Evolutionary conservation across 1,140 invertebrate species (phyloP), one percentile per base, ranked within the genome.

Genomic region (Drosophila ananassae): DNA sequence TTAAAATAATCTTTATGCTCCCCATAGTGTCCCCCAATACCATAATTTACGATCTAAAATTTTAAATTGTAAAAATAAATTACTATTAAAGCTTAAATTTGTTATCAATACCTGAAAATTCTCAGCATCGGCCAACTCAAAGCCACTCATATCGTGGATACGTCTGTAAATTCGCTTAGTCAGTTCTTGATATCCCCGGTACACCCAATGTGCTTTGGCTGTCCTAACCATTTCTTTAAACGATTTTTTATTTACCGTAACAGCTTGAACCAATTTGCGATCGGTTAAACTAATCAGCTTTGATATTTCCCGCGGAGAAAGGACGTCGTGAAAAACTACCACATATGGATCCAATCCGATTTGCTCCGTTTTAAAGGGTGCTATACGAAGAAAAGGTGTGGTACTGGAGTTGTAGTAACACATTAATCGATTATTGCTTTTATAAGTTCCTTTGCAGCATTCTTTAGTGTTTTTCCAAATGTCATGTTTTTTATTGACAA

Each of bases 331-430:
- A 92, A 96, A 99, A 7, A 99, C 93, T 28, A 97, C 94, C 73
- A 99, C 95, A 58, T 95, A 94, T 0, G 98, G 99, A 25, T 96
- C 94, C 5, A 96, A 91, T 90, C 96, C 96, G 13, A 96, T 93
- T 74, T 97, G 94, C 92, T 99, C 99, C 90, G 97, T 95, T 92
- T 99, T 99, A 50, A 98, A 94, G 0, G 97, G 98, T 0, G 95
- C 96, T 28, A 99, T 92, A 53, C 94, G 94, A 1, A 98, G 92
- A 87, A 95, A 97, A 0, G 97, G 95, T 54, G 95, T 94, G 21
- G 93, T 94, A 55, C 95, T 94, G 47, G 93, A 93, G 24, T 95
- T 92, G 90, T 98, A 99, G 30, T 94, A 93, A 92, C 98, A 99
- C 72, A 94, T 94, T 4, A 98, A 92, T 25, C 12, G 34, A 37